Base-by-base conservation (phyloP, 2,113 vertebrate species). In the Ceyx cyanopectus region DNA sequence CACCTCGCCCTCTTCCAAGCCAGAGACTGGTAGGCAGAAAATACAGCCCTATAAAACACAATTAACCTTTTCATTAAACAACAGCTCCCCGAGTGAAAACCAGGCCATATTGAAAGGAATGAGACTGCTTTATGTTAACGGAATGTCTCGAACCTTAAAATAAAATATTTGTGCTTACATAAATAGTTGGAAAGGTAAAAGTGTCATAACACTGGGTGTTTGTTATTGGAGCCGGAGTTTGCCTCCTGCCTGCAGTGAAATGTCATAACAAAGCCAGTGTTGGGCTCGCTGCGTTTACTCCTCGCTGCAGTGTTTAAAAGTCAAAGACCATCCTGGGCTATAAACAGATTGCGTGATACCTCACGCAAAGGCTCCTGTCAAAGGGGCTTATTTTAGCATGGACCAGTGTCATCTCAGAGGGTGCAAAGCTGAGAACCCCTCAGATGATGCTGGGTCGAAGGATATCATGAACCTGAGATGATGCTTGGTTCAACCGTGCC, bases 111-210 rank as follows among this genome's bases (percentile, higher is more conserved):
- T 41, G 88, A 94, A 93, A 95, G 90, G 87, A 95, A 93, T 30
- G 91, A 84, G 85, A 54, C 97, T 97, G 97, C 82, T 97, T 96
- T 97, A 92, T 97, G 95, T 97, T 97, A 97, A 89, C 82, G 4
- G 81, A 50, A 2, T 26, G 89, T 90, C 95, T 94, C 93, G 77
- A 92, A 83, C 85, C 79, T 95, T 97, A 82, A 96, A 94, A 96
- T 97, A 96, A 97, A 97, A 97, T 97, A 97, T 97, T 97, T 97
- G 96, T 89, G 87, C 97, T 97, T 87, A 83, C 95, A 94, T 96
- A 97, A 97, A 97, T 97, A 97, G 92, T 96, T 97, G 97, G 97
- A 91, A 97, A 97, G 97, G 97, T 97, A 97, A 69, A 97, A 97
- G 95, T 97, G 97, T 97, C 97, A 97, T 97, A 97, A 97, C 97